Evolutionary conservation across 2,113 vertebrate genomes (phyloP), one percentile per base, ranked within the genome.

Genomic region (Athene cunicularia): DNA sequence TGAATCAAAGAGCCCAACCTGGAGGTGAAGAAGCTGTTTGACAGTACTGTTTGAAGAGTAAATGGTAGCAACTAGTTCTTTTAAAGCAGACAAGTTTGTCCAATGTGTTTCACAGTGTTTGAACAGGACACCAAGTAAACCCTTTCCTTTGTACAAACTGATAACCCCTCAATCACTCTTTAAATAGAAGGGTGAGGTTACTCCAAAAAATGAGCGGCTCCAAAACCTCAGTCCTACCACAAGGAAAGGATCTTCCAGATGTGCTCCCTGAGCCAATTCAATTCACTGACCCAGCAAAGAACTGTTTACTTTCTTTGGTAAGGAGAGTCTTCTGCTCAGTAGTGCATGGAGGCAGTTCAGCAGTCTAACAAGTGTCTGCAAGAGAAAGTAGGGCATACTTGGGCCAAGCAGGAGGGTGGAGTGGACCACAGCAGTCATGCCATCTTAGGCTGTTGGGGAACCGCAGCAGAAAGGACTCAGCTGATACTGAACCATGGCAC

Each of bases 151-250:
- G 63, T 33, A 74, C 59, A 74, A 86, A 47, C 35, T 49, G 83
- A 86, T 81, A 96, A 94, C 35, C 52, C 24, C 47, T 67, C 80
- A 80, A 67, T 71, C 56, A 37, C 37, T 71, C 68, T 63, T 60
- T 81, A 83, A 91, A 93, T 49, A 91, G 60, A 83, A 91, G 68
- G 37, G 8, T n/a, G 59, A 95, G 19, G 71, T 88, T 94, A 74
- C 56, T 93, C 7, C 6, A 75, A 68, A 88, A 90, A 81, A 77
- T 7, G 5, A 80, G 62, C 3, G 2, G 52, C 49, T 62, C 45
- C 55, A 60, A 72, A 93, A 95, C 45, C 67, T 66, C 35, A 49
- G 45, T 23, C 22, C 52, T 75, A 70, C 72, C 62, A 39, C 43
- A 87, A 75, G 27, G 35, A 49, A 94, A 91, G 33, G 50, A 30